phyloP scores from a whole-genome alignment of 2,888 invertebrate species.

The Mythimna loreyi region DNA sequence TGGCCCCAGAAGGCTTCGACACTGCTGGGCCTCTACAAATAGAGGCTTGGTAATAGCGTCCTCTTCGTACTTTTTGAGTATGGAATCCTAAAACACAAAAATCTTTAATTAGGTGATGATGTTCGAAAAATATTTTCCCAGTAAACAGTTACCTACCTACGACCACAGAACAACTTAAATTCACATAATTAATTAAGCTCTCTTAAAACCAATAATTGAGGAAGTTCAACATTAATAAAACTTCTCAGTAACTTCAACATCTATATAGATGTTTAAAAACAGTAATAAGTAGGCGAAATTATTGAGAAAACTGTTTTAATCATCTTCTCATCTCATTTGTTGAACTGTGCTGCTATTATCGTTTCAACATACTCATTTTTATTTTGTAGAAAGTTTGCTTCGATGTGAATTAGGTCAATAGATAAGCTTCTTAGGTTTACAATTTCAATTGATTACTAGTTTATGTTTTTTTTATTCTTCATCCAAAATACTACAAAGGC shows the following conservation, averaged over 20 bases:
- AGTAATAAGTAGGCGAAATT: constrained; percentile 12
- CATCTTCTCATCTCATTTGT: constrained; percentile 35
- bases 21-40: too few relatives aligned
- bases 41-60: too few relatives aligned
- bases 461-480: too few relatives aligned
- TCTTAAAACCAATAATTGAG: constrained; percentile 48
- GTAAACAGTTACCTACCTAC: constrained; percentile 4
- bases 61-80: too few relatives aligned
- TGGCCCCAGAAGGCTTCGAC: too few relatives aligned
- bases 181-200: constrained; percentile 28
- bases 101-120: not conserved
- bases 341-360: constrained; percentile 1
- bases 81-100: not conserved
- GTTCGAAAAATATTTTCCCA: constrained; percentile 19
- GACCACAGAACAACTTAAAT: constrained; percentile 20
- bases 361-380: constrained; percentile 17
- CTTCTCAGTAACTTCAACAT: constrained; percentile 17
- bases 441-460: not conserved
- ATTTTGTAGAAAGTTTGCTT: not conserved
- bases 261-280: constrained; percentile 4
- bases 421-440: not conserved
- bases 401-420: not conserved
- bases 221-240: constrained; percentile 42
- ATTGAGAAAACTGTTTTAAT: constrained; percentile 38
- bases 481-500: too few relatives aligned